phyloP scores from a whole-genome alignment of 2,888 invertebrate species.

The Eilema depressum region DNA sequence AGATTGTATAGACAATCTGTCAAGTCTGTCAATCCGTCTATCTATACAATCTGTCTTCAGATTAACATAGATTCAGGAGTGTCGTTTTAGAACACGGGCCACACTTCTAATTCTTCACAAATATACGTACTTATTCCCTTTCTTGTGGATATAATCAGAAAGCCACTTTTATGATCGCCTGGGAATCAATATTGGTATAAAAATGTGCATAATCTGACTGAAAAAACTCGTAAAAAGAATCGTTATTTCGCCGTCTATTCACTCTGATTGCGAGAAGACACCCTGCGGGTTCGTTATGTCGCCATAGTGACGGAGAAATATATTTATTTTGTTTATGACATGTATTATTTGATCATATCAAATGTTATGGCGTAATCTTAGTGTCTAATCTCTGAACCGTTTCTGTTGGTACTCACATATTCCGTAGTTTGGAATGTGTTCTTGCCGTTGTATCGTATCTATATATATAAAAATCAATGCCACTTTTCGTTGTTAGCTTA shows the following conservation, averaged over 20 bases:
- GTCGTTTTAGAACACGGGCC: too few relatives aligned
- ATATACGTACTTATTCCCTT: not conserved
- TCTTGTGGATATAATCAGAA: not conserved
- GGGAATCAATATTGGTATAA: constrained; percentile 8
- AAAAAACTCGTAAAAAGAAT: constrained; percentile 13
- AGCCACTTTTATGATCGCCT: not conserved
- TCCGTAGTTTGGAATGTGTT: not conserved
- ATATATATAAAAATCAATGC: too few relatives aligned
- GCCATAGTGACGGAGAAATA: constrained; percentile 22
- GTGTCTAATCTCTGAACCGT: not conserved
- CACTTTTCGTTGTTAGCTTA: too few relatives aligned
- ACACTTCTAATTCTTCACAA: not conserved
- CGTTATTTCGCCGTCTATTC: constrained; percentile 20
- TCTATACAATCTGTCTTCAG: too few relatives aligned
- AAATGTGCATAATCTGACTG: constrained; percentile 10
- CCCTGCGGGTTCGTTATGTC: constrained; percentile 26
- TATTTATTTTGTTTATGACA: constrained; percentile 4
- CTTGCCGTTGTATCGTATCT: not conserved
- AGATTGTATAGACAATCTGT: too few relatives aligned
- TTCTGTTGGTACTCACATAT: not conserved
- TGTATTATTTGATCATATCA: constrained; percentile 8
- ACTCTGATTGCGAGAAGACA: constrained; percentile 5
- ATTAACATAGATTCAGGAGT: too few relatives aligned
- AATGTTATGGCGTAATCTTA: constrained; percentile 2
- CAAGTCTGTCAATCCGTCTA: too few relatives aligned